phyloP scores from a whole-genome alignment of 2,888 invertebrate species.

The Trichopoda pennipes region DNA sequence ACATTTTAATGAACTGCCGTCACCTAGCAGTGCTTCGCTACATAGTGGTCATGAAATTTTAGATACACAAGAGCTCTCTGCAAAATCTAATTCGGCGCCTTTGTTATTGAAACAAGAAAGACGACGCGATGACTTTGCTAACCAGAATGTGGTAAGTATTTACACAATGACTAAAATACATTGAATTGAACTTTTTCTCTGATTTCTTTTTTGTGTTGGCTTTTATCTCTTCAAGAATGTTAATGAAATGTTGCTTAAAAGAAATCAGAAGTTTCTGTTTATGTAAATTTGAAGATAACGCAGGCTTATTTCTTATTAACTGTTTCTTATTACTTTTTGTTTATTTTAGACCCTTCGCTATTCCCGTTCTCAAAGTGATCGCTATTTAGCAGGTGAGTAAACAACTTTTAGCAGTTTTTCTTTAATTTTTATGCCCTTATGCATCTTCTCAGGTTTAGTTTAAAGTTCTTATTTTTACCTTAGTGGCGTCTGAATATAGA shows the following conservation, averaged over 20 bases:
- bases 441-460: constrained; percentile 42
- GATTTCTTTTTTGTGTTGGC: constrained; percentile 3
- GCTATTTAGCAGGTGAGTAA: constrained; percentile 81
- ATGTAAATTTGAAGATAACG: constrained; percentile 30
- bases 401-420: constrained; percentile 18
- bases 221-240: constrained; percentile 19
- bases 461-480: constrained; percentile 18
- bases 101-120: constrained; percentile 80
- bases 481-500: constrained; percentile 59
- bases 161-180: constrained; percentile 31
- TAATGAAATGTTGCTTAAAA: constrained; percentile 71
- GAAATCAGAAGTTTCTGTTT: constrained; percentile 71
- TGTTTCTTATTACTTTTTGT: constrained; percentile 53
- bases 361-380: constrained; percentile 81
- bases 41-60: constrained; percentile 79
- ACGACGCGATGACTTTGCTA: constrained; percentile 78
- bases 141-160: constrained; percentile 79
- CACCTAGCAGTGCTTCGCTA: constrained; percentile 80
- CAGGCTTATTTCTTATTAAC: constrained; percentile 54
- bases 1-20: constrained; percentile 80
- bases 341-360: constrained; percentile 79
- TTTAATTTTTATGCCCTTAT: constrained; percentile 30
- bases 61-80: constrained; percentile 79
- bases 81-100: constrained; percentile 81
- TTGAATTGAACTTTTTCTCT: constrained; percentile 34